Conservation (phyloP, 2,113 vertebrate genomes). For the Ardeotis arabs region DNA sequence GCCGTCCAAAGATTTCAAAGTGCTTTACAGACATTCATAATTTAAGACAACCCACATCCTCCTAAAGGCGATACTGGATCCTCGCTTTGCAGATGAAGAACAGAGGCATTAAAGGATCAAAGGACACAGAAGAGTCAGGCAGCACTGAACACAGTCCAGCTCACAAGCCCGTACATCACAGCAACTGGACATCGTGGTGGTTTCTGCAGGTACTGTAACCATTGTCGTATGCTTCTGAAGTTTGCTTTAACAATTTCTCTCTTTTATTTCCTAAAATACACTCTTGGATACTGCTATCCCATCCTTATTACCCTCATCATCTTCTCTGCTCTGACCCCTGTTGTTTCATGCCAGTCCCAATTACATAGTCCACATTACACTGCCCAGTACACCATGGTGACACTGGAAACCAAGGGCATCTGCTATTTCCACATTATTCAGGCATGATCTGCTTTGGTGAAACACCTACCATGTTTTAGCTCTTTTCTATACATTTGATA, state of each 20-base stretch:
- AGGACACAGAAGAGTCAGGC: not conserved
- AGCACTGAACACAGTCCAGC: not conserved
- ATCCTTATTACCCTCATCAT: not conserved
- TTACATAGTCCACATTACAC: not conserved
- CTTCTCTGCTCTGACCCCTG: not conserved
- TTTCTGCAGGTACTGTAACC: not conserved
- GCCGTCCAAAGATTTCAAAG: not conserved
- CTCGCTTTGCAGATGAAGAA: not conserved
- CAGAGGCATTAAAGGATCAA: not conserved
- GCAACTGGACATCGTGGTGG: not conserved
- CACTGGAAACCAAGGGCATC: not conserved
- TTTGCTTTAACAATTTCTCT: not conserved
- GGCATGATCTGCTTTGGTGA: not conserved
- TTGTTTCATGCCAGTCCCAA: not conserved
- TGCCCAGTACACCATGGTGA: not conserved
- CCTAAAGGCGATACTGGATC: not conserved
- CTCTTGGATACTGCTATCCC: not conserved
- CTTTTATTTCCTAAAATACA: not conserved
- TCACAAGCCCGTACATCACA: not conserved
- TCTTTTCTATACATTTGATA: not conserved
- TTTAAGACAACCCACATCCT: constrained; percentile 10
- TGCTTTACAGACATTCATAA: constrained; percentile 22
- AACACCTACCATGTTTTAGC: not conserved
- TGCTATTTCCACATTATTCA: not conserved
- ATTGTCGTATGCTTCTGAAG: not conserved